Base-by-base conservation (phyloP, 1,140 invertebrate genomes). In the Hyles euphorbiae region DNA sequence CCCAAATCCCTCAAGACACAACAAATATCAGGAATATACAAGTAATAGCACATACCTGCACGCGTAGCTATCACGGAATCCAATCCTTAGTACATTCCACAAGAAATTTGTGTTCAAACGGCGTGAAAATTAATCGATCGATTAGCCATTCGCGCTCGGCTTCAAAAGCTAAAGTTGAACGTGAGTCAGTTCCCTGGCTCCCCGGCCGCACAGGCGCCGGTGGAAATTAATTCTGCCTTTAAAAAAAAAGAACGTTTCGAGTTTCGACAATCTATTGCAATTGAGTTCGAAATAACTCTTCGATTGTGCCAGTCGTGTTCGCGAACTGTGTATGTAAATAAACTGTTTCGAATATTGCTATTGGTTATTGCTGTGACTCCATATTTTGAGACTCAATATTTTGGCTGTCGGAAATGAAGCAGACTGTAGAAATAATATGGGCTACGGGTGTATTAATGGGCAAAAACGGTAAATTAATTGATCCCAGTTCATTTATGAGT, bases 61-160 rank as follows among this genome's bases (percentile, higher is more conserved):
- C 44, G 45, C 43, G 47, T 11, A 12, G 33, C 6, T 52, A 53
- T 57, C 49, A 54, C 50, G 40, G 49, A 65, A 40, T 61, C 56
- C 53, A 53, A 58, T 57, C 49, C 53, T 56, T 59, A 36, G 34
- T 56, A 47, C 52, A 63, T 61, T 67, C 51, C 43, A 53, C 48
- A 56, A 68, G 74, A 81, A 81, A 76, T 74, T 74, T 70, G 73
- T 77, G 81, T 72, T 80, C 78, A 78, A 82, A 72, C 70, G 71
- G 72, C 71, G 75, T 82, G 78, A 79, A 82, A 86, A 86, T 83
- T 80, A 86, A 86, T 81, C 83, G 76, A 80, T 83, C 83, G 83
- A 86, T 86, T 86, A 86, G 72, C 79, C 71, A 81, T 83, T 86
- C 75, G 65, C 67, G 72, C 70, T 74, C 63, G 57, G 68, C 65